phyloP scores from a whole-genome alignment of 2,113 vertebrate genomes.

The Sphaerodactylus townsendi region DNA sequence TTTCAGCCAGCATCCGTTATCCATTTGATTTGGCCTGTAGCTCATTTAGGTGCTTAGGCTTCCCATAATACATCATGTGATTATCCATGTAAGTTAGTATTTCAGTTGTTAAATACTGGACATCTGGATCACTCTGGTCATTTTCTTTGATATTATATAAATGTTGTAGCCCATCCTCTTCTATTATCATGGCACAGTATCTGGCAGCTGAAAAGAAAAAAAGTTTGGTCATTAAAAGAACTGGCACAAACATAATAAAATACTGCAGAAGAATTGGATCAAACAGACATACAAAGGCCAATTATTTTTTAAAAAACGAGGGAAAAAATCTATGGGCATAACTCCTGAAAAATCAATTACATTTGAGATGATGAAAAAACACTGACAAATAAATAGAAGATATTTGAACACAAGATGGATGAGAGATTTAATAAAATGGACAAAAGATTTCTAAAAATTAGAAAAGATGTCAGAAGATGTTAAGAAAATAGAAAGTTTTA shows the following conservation, averaged over 20 bases:
- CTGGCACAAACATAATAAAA: not conserved
- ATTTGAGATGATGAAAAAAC: too few species aligned
- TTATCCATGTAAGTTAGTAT: constrained; percentile 82
- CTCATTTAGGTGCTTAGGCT: constrained; percentile 26
- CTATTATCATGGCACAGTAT: constrained; percentile 88
- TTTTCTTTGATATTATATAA: constrained; percentile 76
- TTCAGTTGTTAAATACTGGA: constrained; percentile 72
- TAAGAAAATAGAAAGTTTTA: too few species aligned
- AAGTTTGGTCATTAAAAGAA: not conserved
- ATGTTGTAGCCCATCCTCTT: constrained; percentile 83
- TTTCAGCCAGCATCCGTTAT: not conserved
- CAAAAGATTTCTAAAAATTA: too few species aligned
- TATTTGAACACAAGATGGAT: too few species aligned
- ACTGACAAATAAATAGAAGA: too few species aligned
- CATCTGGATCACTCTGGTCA: constrained; percentile 75
- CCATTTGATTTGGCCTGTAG: constrained; percentile 22
- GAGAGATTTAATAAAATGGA: too few species aligned
- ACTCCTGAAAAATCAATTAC: too few species aligned
- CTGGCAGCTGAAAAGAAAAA: constrained; percentile 76
- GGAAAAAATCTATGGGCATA: too few species aligned
- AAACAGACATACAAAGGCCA: not conserved
- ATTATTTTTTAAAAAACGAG: not conserved
- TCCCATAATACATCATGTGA: constrained; percentile 76
- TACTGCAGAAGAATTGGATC: not conserved
- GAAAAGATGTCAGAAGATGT: too few species aligned